Base-by-base conservation (phyloP, 2,888 invertebrate genomes). In the Aphrophora alni region DNA sequence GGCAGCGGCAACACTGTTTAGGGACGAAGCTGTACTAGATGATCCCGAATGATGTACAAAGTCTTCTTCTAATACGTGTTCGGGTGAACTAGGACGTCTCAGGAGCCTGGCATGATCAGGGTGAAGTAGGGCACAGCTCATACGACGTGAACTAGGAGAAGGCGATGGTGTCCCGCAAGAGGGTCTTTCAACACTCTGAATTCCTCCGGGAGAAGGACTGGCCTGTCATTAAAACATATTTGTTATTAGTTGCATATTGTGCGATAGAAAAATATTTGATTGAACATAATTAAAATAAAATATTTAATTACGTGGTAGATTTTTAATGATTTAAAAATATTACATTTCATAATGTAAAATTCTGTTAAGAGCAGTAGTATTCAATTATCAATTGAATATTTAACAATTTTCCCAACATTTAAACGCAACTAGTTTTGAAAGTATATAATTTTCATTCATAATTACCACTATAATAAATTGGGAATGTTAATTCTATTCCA, bases 81-180 rank as follows among this genome's bases (percentile, higher is more conserved):
- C 84, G 14, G 83, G 83, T 0, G 84, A 79, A 12, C 83, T 81
- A 24, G 83, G 84, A 33, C 88, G 88, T 26, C 90, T 88, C 82
- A 92, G 90, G n/a, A 93, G 88, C 14, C 93, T 88, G 26, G 93
- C 93, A 87, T 93, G 93, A 86, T 93, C 93, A 8, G 93, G 93
- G 88, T 93, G 93, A 80, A 93, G 89, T 1, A 93, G 88, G 0
- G 82, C 81, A 71, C 90, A 89, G 85, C 90, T 90, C 84, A 92
- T 92, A 77, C 92, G 92, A 0, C 87, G 88, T 78, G 87, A 87
- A 80, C 87, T 87, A 12, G 88, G 88, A 27, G 88, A 88, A 73
- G 87, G 87, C n/a, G 87, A 86, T 5, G 88, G 87, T 14, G 82
- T 78, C 44, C 71, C 28, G 17, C 27, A 38, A 24, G 38, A n/a